Evolutionary conservation across 2,113 vertebrate species (phyloP).

Genomic region (Cercopithecus mona): DNA sequence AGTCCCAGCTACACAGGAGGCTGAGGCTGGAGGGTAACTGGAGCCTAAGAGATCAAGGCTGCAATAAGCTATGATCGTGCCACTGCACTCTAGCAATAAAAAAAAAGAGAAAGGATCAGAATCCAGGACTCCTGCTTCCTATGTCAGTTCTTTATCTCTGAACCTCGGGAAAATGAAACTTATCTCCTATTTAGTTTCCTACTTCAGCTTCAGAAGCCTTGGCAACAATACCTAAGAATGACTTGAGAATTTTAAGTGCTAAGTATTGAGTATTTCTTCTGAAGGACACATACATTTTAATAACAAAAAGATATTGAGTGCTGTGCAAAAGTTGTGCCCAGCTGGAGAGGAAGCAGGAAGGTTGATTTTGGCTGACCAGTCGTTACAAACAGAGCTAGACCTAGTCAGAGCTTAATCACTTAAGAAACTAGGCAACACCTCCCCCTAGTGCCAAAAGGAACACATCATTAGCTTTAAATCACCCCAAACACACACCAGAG

Average conservation of each 20-base stretch:
- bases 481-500: slow-evolving; percentile 9
- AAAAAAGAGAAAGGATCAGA: neutral
- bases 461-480: neutral
- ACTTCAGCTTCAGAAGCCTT: neutral
- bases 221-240: slow-evolving; percentile 14
- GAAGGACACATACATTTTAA: slow-evolving; percentile 8
- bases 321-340: neutral
- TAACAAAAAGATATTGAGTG: neutral
- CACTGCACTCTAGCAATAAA: too few species aligned
- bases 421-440: slow-evolving; percentile 37
- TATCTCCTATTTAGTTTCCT: slow-evolving; percentile 2
- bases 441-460: slow-evolving; percentile 64
- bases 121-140: neutral
- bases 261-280: neutral
- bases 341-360: neutral
- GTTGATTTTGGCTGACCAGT: neutral
- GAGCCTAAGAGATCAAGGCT: too few species aligned
- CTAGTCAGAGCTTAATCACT: neutral
- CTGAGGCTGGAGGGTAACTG: too few species aligned
- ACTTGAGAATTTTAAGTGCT: neutral
- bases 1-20: too few species aligned
- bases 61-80: too few species aligned
- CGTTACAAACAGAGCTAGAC: neutral
- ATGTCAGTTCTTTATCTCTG: neutral
- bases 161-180: slow-evolving; percentile 13